phyloP scores from a whole-genome alignment of 2,797 vertebrate genomes.

The Onychomys arenicola region DNA sequence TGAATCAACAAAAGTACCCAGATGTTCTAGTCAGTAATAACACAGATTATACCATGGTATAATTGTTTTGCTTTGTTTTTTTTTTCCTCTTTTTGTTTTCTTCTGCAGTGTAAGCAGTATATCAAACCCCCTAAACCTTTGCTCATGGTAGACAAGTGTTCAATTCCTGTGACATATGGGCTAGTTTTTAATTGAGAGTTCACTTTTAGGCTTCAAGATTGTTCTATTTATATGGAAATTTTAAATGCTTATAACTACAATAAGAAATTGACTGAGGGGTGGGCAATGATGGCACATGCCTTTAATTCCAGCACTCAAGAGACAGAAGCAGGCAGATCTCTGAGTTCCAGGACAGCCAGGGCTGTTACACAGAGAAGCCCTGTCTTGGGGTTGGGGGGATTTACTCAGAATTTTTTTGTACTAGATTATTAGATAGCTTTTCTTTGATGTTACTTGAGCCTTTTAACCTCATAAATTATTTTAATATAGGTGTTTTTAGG shows the following conservation, averaged over 20 bases:
- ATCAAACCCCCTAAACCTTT: neutral
- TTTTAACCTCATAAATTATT: slow-evolving; percentile 12
- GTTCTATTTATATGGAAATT: neutral
- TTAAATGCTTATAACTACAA: slow-evolving; percentile 9
- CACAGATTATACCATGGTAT: no score
- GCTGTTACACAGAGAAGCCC: neutral
- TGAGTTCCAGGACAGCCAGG: neutral
- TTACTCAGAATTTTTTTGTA: neutral
- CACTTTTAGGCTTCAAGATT: neutral
- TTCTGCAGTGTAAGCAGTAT: neutral
- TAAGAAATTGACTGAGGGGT: slow-evolving; percentile 8
- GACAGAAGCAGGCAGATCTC: neutral
- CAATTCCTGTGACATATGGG: neutral
- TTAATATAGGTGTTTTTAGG: slow-evolving; percentile 12
- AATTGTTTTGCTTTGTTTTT: neutral
- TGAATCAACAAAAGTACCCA: no score
- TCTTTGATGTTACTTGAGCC: neutral
- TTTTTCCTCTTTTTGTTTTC: neutral
- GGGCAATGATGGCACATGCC: neutral
- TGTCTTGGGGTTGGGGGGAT: neutral
- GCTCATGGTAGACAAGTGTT: neutral
- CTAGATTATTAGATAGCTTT: slow-evolving; percentile 28
- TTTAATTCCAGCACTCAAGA: neutral
- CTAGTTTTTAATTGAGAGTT: slow-evolving; percentile 54
- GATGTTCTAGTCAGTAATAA: no score